Evolutionary conservation across 92 coral and sea anemone genomes (phyloP), one percentile per base, ranked within the genome.

Genomic region (Pocillopora grandis): DNA sequence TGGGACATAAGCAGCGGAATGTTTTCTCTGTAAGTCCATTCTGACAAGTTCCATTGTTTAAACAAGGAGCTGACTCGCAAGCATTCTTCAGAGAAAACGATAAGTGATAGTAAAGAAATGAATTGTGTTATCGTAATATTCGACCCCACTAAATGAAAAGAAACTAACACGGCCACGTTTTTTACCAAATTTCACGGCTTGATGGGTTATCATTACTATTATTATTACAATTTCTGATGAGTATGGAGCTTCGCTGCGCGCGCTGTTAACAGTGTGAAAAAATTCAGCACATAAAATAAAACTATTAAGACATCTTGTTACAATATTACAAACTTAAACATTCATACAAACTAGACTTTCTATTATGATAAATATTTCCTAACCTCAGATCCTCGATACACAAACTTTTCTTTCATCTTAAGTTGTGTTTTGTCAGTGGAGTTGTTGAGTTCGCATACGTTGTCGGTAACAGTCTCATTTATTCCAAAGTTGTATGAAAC

Each of bases 1-100:
- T 76, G 58, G 81, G 66, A 86, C 89, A 86, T 5, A 80, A 56
- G 64, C 89, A 86, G 66, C 83, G 72, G 65, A 79, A 57, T 9
- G 8, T 23, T 36, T 74, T 86, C 9, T 33, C 37, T 52, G 52
- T 83, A 23, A 72, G 65, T 12, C 82, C 70, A 63, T 77, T 64
- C n/a, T 79, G 77, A 56, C 89, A 86, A 14, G 36, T 23, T 42
- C 72, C 80, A 33, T 80, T 71, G 42, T 56, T 76, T 42, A 71
- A 31, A 71, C 89, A 86, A 18, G 82, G 76, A 13, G 68, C 58
- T 10, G 66, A 55, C 14, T 76, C 60, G 61, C 89, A 86, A 11
- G 85, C 65, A 37, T 86, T 80, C 89, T 86, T 58, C 31, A 33
- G 27, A 5, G n/a, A 75, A n/a, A 48, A 58, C 16, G 59, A 17